These are phyloP conservation scores for Grapholita molesta DNA, from an alignment of 1,140 invertebrate species.

Conservation along the genomic window DNA sequence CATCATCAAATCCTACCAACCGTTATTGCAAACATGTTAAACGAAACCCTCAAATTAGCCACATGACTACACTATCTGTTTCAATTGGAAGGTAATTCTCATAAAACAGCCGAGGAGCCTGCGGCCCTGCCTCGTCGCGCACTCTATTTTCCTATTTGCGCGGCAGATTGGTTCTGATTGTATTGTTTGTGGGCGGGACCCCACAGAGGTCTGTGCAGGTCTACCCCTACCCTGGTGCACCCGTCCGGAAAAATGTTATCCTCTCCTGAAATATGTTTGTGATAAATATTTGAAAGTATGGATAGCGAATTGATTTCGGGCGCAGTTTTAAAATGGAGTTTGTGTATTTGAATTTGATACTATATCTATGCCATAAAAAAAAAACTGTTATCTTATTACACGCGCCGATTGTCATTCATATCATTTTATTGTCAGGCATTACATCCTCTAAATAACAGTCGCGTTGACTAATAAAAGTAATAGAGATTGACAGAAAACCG, in stretches of 20 bases:
- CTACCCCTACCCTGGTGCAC: conserved; percentile 35
- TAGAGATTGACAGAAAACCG: too few species aligned
- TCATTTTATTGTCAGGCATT: too few species aligned
- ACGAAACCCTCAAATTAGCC: neutral
- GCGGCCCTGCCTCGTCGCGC: conserved; percentile 62
- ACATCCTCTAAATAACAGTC: too few species aligned
- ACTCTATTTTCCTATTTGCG: conserved; percentile 77
- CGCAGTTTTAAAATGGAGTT: too few species aligned
- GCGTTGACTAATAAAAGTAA: too few species aligned
- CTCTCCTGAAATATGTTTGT: conserved; percentile 40
- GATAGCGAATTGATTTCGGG: conserved; percentile 4
- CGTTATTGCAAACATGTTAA: neutral
- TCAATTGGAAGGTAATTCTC: conserved; percentile 9
- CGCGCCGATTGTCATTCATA: too few species aligned
- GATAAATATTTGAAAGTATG: conserved; percentile 52
- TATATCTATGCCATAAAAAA: too few species aligned
- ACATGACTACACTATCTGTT: neutral
- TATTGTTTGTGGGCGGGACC: conserved; percentile 67
- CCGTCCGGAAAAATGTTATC: conserved; percentile 62
- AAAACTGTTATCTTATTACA: too few species aligned
- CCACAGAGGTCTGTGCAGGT: neutral
- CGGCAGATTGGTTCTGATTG: conserved; percentile 75
- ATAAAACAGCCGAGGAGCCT: conserved; percentile 23
- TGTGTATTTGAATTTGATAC: too few species aligned
- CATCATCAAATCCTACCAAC: neutral